Conservation (phyloP, 1,140 invertebrate genomes). For the Araneus ventricosus region DNA sequence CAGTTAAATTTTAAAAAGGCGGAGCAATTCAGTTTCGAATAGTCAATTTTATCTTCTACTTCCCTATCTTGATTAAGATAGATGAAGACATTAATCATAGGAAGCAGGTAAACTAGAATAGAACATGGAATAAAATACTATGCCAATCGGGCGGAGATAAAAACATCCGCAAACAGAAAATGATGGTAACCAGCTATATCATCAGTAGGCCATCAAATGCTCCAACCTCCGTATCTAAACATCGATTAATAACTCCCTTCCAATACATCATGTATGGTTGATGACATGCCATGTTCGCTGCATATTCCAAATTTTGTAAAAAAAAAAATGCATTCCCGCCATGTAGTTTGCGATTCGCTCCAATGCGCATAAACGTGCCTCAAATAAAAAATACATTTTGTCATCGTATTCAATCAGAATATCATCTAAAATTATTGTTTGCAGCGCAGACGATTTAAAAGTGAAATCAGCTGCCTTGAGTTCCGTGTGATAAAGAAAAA, state of each 20-base stretch:
- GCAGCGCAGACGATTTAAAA: too few relatives aligned
- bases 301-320: background rate
- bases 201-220: conserved; percentile 20
- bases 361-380: background rate
- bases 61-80: background rate
- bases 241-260: background rate
- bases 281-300: background rate
- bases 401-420: background rate
- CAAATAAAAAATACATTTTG: background rate
- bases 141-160: background rate
- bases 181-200: background rate
- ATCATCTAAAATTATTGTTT: too few relatives aligned
- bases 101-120: background rate
- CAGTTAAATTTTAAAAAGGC: too few relatives aligned
- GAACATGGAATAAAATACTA: background rate
- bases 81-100: background rate
- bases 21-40: too few relatives aligned
- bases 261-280: background rate
- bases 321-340: background rate
- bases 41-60: background rate
- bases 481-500: too few relatives aligned
- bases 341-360: background rate
- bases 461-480: too few relatives aligned
- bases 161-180: conserved; percentile 8
- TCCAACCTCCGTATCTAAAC: background rate